Evolutionary conservation across 2,888 invertebrate genomes (phyloP).

Genomic region (Ectemnius continuus): DNA sequence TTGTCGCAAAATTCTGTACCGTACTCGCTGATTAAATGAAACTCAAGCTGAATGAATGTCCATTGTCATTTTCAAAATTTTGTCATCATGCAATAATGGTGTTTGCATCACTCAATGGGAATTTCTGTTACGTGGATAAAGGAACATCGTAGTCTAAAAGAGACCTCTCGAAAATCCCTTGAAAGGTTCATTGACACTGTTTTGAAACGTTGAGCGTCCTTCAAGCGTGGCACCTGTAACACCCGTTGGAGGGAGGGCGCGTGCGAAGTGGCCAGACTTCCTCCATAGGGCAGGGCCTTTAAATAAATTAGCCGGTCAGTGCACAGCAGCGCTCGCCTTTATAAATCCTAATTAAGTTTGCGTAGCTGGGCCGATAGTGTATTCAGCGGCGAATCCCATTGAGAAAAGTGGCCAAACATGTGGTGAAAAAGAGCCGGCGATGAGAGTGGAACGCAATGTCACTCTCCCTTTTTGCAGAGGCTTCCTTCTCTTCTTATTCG

Average conservation of each 20-base stretch:
- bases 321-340: conserved; percentile 7
- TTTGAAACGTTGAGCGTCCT: conserved; percentile 20
- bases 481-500: conserved; percentile 14
- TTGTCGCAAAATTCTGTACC: too few species aligned
- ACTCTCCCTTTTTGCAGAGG: background rate
- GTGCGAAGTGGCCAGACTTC: conserved; percentile 28
- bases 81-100: too few species aligned
- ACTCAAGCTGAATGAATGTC: too few species aligned
- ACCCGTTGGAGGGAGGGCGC: conserved; percentile 39
- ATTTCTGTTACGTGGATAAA: too few species aligned
- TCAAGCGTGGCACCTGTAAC: conserved; percentile 20
- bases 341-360: conserved; percentile 19
- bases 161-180: background rate
- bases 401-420: conserved; percentile 30
- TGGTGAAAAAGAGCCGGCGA: conserved; percentile 1
- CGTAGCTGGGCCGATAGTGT: conserved; percentile 10
- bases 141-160: background rate
- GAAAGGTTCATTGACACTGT: conserved; percentile 4
- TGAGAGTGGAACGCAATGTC: conserved; percentile 7
- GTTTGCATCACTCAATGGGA: too few species aligned
- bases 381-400: conserved; percentile 17
- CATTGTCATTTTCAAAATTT: too few species aligned
- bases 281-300: conserved; percentile 8
- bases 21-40: too few species aligned
- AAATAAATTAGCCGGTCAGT: conserved; percentile 28